These are phyloP conservation scores for Diaphora mendica DNA, from an alignment of 2,888 invertebrate species.

Conservation along the genomic window DNA sequence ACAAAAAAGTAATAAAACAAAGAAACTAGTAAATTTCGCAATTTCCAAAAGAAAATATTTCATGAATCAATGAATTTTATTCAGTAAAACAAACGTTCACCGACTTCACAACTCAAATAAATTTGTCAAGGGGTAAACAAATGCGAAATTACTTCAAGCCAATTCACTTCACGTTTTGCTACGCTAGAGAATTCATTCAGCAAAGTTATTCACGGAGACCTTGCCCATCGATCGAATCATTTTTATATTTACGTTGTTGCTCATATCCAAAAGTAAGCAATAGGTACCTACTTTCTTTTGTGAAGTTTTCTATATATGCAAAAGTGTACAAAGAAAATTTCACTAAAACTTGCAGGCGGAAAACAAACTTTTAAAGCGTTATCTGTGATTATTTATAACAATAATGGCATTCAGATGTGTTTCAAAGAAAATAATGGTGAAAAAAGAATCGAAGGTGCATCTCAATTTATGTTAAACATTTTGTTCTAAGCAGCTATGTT, in stretches of 20 bases:
- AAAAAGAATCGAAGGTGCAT: neutral
- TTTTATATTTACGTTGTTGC: neutral
- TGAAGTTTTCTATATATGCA: no score
- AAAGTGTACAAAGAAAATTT: neutral
- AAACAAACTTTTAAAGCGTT: neutral
- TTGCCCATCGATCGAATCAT: neutral
- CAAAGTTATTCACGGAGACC: neutral
- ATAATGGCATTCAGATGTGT: neutral
- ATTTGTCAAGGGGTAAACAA: neutral
- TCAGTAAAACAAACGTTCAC: neutral
- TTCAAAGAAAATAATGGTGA: neutral
- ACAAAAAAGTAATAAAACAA: neutral
- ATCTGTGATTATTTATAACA: neutral
- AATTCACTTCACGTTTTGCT: constrained; percentile 10
- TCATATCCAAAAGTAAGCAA: neutral
- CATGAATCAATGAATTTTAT: neutral
- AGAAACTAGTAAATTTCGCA: neutral
- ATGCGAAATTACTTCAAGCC: neutral
- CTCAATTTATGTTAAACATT: neutral
- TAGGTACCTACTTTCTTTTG: neutral
- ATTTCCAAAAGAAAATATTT: neutral
- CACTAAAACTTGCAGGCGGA: neutral
- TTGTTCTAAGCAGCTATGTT: neutral
- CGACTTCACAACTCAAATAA: constrained; percentile 4
- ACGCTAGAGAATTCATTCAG: constrained; percentile 2